Conservation (phyloP, 2,888 invertebrate species). For the Raillietiella orientalis region DNA sequence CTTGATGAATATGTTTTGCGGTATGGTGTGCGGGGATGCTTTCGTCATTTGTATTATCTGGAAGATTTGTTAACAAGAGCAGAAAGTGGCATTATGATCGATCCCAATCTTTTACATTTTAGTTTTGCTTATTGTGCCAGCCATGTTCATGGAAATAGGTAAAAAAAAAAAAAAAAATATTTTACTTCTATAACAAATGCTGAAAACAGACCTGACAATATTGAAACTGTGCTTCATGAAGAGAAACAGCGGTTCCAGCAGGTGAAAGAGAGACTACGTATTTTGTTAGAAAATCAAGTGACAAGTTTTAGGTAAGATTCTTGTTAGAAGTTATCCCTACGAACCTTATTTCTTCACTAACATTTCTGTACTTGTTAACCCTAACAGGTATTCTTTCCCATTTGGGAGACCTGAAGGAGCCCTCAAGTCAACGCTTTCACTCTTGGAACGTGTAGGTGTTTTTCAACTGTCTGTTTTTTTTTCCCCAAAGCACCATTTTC, state of each 20-base stretch:
- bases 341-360: constrained; percentile 1
- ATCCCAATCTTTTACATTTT: constrained; percentile 93
- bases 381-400: constrained; percentile 69
- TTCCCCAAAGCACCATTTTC: not conserved
- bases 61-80: constrained; percentile 78
- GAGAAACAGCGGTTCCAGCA: constrained; percentile 94
- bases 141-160: constrained; percentile 97
- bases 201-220: constrained; percentile 87
- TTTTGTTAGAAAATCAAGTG: constrained; percentile 83
- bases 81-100: constrained; percentile 76
- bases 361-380: too few species aligned
- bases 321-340: too few species aligned
- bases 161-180: constrained; percentile 9
- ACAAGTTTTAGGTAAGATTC: constrained; percentile 79
- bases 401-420: constrained; percentile 97
- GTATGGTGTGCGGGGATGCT: constrained; percentile 90
- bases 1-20: constrained; percentile 90
- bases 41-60: constrained; percentile 79
- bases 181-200: not conserved
- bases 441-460: constrained; percentile 44
- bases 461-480: not conserved
- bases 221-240: constrained; percentile 89
- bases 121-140: constrained; percentile 98
- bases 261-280: constrained; percentile 73
- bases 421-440: constrained; percentile 73